phyloP scores from a whole-genome alignment of 2,797 vertebrate genomes.

The Myiotriccus ornatus region DNA sequence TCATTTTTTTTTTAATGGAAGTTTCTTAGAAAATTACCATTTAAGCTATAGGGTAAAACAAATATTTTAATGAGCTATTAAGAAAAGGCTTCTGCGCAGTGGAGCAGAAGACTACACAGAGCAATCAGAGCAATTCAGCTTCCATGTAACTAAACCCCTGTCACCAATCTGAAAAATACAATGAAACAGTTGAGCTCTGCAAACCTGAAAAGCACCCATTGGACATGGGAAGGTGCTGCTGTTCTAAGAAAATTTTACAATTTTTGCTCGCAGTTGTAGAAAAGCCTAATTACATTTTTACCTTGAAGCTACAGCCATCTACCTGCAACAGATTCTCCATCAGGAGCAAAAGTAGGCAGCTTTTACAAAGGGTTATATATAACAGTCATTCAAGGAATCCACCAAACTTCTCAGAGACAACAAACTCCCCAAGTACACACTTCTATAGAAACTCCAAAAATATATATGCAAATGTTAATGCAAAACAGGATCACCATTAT shows the following conservation, averaged over 20 bases:
- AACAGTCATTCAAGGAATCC: neutral
- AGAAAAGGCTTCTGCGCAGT: neutral
- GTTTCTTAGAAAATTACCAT: neutral
- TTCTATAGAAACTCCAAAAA: slow-evolving; percentile 54
- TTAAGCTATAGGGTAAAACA: neutral
- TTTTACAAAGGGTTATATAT: neutral
- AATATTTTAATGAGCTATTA: neutral
- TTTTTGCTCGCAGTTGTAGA: neutral
- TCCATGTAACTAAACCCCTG: neutral
- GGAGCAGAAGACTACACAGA: neutral
- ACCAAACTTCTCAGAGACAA: slow-evolving; percentile 61
- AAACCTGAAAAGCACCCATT: neutral
- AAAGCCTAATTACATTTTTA: neutral
- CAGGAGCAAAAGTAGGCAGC: neutral
- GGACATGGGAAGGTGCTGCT: neutral
- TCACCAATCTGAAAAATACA: neutral
- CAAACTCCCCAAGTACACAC: slow-evolving; percentile 33
- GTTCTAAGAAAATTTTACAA: neutral
- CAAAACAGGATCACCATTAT: neutral
- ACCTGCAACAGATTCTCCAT: neutral
- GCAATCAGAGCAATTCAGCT: neutral
- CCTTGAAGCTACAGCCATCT: neutral
- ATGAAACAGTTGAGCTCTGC: neutral
- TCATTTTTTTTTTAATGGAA: neutral
- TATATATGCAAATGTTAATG: neutral